Evolutionary conservation across 2,888 invertebrate genomes (phyloP).

Genomic region (Tenthredo notha): DNA sequence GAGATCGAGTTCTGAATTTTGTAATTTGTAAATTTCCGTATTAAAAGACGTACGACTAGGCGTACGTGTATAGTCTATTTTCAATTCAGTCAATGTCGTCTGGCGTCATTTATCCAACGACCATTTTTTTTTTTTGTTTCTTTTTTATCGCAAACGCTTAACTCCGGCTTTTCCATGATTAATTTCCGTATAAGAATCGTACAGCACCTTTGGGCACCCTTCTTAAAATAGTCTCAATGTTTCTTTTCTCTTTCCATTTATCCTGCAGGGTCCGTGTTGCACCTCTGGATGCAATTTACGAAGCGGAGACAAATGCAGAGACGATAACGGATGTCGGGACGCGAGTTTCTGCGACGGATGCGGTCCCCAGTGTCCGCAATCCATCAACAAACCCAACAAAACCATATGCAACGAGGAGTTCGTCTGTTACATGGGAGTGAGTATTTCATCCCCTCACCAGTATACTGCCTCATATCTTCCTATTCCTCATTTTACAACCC

Average conservation of each 20-base stretch:
- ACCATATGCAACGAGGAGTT: slow-evolving; percentile 97
- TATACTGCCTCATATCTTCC: slow-evolving; percentile 37
- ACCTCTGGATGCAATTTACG: slow-evolving; percentile 90
- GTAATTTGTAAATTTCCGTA: not conserved
- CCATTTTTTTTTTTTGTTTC: not conserved
- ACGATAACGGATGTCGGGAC: slow-evolving; percentile 95
- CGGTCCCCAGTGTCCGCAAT: slow-evolving; percentile 93
- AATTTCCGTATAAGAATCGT: not conserved
- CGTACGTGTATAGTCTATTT: not conserved
- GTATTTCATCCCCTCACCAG: slow-evolving; percentile 70
- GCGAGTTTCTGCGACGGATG: slow-evolving; percentile 94
- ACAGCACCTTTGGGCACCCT: not conserved
- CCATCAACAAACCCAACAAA: slow-evolving; percentile 93
- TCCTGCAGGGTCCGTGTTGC: slow-evolving; percentile 93
- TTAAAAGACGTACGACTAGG: not conserved
- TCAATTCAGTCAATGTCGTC: not conserved
- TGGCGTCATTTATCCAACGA: not conserved
- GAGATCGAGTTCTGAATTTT: not conserved
- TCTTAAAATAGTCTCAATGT: not conserved
- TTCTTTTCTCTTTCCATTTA: slow-evolving; percentile 32
- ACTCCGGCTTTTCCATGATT: not conserved
- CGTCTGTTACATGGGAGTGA: slow-evolving; percentile 96
- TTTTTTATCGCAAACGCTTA: not conserved
- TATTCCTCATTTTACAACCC: slow-evolving; percentile 34
- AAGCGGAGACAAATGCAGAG: slow-evolving; percentile 92